Conservation (phyloP, 2,797 vertebrate genomes). For the Lates japonicus region DNA sequence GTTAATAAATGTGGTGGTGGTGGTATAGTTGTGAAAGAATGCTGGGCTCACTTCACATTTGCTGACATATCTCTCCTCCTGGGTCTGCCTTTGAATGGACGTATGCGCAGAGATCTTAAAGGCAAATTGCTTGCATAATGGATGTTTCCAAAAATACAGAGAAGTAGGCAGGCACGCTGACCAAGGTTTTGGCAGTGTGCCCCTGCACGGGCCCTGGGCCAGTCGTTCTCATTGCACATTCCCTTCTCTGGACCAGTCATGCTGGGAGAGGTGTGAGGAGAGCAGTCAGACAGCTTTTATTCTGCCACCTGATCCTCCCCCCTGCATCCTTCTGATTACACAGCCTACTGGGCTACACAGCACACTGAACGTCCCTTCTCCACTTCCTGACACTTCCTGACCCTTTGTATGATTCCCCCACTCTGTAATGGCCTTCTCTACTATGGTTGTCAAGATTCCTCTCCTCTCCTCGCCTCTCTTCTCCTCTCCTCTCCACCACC, state of each 20-base stretch:
- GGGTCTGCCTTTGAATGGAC: conserved; percentile 61
- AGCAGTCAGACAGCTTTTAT: conserved; percentile 71
- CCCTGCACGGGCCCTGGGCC: conserved; percentile 66
- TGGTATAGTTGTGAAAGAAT: conserved; percentile 34
- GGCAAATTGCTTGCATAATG: conserved; percentile 84
- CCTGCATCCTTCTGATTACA: conserved; percentile 49
- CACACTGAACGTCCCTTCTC: conserved; percentile 13
- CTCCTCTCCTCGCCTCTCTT: conserved; percentile 4
- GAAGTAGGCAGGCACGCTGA: conserved; percentile 77
- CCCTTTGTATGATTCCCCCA: conserved; percentile 35
- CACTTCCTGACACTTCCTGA: conserved; percentile 34
- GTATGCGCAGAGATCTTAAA: conserved; percentile 73
- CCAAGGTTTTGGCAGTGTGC: conserved; percentile 77
- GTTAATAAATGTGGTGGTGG: conserved; percentile 44
- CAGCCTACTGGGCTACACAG: conserved; percentile 40
- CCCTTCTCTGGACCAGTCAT: conserved; percentile 61
- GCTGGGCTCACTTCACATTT: conserved; percentile 37
- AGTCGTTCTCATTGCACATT: conserved; percentile 69
- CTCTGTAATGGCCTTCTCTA: conserved; percentile 47
- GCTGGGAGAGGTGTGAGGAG: conserved; percentile 74
- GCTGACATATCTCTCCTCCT: conserved; percentile 64
- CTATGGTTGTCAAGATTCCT: conserved; percentile 18
- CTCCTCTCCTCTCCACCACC: conserved; percentile 35
- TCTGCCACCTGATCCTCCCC: conserved; percentile 69
- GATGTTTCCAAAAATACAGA: conserved; percentile 85